Evolutionary conservation across 1,140 invertebrate species (phyloP), one percentile per base, ranked within the genome.

Genomic region (Macrobrachium rosenbergii): DNA sequence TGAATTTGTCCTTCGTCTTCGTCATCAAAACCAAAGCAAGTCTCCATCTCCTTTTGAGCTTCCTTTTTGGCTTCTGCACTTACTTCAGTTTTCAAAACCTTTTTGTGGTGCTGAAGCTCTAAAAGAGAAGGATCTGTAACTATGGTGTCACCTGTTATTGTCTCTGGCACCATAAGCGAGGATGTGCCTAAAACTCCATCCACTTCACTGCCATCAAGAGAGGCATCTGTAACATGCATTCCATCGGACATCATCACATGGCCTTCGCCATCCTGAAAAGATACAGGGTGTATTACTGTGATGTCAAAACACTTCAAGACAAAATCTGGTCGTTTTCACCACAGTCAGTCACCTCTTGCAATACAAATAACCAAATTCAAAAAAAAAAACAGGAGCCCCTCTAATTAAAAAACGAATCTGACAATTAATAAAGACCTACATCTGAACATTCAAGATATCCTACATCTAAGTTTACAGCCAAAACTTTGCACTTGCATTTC

Each of bases 21-120:
- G 52, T 52, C 96, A 92, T 97, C 96, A 93, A 97, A 97, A 21
- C 96, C 96, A 91, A 97, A 97, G 91, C 96, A 97, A 63, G 95
- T 96, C 90, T 95, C 94, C 93, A 96, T 95, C 90, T 96, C 95
- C 90, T 95, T 94, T 91, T 94, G 89, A 91, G 92, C 92, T 92
- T 94, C 88, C 88, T 93, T 92, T 91, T 93, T 90, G 88, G 91
- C 86, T 85, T 91, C 90, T 91, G 91, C 90, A 82, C 86, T 78
- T 19, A 89, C 73, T 82, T 86, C 88, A 28, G 85, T 84, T 82
- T 83, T 88, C 37, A 89, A 52, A 75, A 62, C 83, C 19, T 62
- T 52, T 58, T 89, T 82, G 58, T 82, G 75, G 73, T 90, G 89
- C 89, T 85, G 83, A 17, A 89, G 79, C 23, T 88, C 83, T 16